Base-by-base conservation (phyloP, 2,113 vertebrate genomes). In the Ariopsis seemanni region DNA sequence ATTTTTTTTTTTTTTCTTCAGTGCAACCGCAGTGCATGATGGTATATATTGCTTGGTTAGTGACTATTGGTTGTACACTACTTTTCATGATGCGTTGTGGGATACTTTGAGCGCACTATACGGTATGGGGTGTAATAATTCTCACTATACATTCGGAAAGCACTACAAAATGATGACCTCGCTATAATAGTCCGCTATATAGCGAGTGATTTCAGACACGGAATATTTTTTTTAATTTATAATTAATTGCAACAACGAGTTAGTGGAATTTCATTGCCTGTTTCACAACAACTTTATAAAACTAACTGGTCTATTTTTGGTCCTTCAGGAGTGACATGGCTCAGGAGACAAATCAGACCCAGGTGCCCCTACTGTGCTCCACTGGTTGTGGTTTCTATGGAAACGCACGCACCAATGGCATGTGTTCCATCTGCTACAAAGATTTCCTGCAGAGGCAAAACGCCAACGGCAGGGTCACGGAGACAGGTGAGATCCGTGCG, bases 391-490 rank as follows among this genome's bases (percentile, higher is more conserved):
- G 97, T 67, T 97, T 98, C 91, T 98, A 97, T 22, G 97, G 96
- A 80, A 97, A 96, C 78, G 96, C 96, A 83, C 96, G 97, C 9
- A 97, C 96, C 1, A 96, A 97, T 17, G 96, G 97, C 93, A 97
- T 98, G 95, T 97, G 97, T 82, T 98, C 97, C 0, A 95, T 97
- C 25, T 98, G 97, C 95, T 97, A 97, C 92, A 97, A 96, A 94
- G 97, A 98, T 88, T 96, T 96, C 83, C 95, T 98, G 82, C 97
- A 97, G 84, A 94, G 96, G 89, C 96, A 97, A 94, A 98, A 97
- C 85, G 95, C 93, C 90, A 96, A 93, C 91, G 95, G 94, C 92
- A 95, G 96, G 94, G 94, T 95, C 93, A 96, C 95, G 85, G 96
- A 96, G 82, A 93, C 96, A 94, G 96, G 97, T 97, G 93, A 95